Evolutionary conservation across 92 coral and sea anemone species (phyloP).

Genomic region (Siderastrea siderea): DNA sequence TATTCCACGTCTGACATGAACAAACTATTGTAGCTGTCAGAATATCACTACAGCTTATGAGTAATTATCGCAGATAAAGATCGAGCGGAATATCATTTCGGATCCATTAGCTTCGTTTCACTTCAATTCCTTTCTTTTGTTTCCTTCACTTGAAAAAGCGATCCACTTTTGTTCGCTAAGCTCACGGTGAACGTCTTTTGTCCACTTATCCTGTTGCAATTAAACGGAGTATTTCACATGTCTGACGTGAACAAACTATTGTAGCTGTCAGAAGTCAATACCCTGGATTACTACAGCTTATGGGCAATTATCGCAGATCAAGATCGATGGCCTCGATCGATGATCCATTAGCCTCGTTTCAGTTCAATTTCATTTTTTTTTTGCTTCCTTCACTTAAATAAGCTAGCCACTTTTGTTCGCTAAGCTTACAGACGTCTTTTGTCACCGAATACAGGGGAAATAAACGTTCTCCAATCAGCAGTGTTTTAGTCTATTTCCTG

Average conservation of each 20-base stretch:
- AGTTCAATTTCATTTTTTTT: not conserved
- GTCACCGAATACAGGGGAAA: too few species aligned
- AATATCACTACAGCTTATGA: not conserved
- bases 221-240: too few species aligned
- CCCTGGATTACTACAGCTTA: too few species aligned
- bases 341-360: not conserved
- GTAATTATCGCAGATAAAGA: not conserved
- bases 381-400: not conserved
- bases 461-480: too few species aligned
- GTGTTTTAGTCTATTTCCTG: too few species aligned
- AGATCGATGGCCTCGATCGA: not conserved
- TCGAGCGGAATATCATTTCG: not conserved
- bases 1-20: not conserved
- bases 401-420: not conserved
- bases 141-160: not conserved
- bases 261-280: too few species aligned
- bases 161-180: not conserved
- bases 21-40: conserved; percentile 5
- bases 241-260: too few species aligned
- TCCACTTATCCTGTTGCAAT: too few species aligned
- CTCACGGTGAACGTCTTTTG: not conserved
- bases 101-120: not conserved
- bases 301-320: too few species aligned
- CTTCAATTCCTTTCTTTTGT: not conserved
- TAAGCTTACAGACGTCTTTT: not conserved